Evolutionary conservation across 2,113 vertebrate species (phyloP).

Genomic region (Chunga burmeisteri): DNA sequence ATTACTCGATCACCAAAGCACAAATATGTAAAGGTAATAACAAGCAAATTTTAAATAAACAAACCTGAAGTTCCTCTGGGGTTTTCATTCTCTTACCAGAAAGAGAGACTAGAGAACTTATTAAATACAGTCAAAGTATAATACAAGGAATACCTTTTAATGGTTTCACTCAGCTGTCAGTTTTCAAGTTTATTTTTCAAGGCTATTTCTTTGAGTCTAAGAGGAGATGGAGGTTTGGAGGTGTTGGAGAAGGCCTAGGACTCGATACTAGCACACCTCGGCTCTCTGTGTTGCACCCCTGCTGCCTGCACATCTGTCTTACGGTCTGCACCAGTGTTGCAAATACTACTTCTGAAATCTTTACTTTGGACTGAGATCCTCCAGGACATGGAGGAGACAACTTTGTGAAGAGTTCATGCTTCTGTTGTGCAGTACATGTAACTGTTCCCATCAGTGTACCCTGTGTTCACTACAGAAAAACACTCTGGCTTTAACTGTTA

Average conservation of each 20-base stretch:
- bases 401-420: neutral
- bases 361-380: neutral
- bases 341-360: neutral
- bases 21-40: constrained; percentile 15
- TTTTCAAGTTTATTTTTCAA: neutral
- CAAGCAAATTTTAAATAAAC: constrained; percentile 31
- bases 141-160: neutral
- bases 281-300: neutral
- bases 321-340: neutral
- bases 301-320: neutral
- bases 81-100: constrained; percentile 11
- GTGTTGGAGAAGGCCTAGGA: neutral
- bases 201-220: neutral
- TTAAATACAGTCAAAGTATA: neutral
- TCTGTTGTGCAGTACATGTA: neutral
- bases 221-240: neutral
- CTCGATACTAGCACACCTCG: neutral
- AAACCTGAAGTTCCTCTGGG: constrained; percentile 1
- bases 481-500: neutral
- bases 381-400: neutral
- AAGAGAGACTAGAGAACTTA: neutral
- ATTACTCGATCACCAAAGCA: constrained; percentile 9
- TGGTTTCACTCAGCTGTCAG: neutral
- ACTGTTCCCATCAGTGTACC: neutral
- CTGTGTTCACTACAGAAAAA: neutral